phyloP scores from a whole-genome alignment of 23 tunicate species.

The Diplosoma virens region DNA sequence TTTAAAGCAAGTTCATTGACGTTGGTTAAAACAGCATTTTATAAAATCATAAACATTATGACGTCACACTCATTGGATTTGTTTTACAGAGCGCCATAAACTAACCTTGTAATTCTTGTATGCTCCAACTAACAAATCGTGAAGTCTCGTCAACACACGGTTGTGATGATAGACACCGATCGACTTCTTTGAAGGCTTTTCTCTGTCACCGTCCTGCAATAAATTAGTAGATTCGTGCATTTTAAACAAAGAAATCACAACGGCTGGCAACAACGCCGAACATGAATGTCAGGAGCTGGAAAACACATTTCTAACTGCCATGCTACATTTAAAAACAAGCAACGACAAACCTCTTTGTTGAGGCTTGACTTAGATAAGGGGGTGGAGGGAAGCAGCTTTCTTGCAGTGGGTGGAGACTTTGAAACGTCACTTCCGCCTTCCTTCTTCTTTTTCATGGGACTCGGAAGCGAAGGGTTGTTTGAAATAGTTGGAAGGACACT shows the following conservation, averaged over 20 bases:
- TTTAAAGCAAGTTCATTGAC: no score
- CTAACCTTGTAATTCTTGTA: conserved; percentile 78
- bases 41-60: no score
- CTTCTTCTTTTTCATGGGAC: conserved; percentile 57
- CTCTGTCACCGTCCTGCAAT: conserved; percentile 25
- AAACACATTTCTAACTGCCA: no score
- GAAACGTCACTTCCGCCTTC: background rate
- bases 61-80: no score
- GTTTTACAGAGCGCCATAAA: background rate
- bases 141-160: conserved; percentile 55
- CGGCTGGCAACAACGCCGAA: no score
- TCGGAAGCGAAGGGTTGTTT: conserved; percentile 45
- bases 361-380: background rate
- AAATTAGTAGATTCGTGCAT: no score
- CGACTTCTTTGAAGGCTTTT: conserved; percentile 49
- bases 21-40: background rate
- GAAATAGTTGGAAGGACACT: conserved; percentile 50
- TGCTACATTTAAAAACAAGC: no score
- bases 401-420: conserved; percentile 26
- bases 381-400: conserved; percentile 31
- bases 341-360: conserved; percentile 29
- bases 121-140: conserved; percentile 56
- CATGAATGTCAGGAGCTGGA: no score
- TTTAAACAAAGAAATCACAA: no score
- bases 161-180: conserved; percentile 43